Percentiles rank a stretch among this genome's conserved stretches.
These are phyloP conservation scores for Cetoscarus ocellatus DNA, from an alignment of 2,797 vertebrate species.

Conservation along the genomic window DNA sequence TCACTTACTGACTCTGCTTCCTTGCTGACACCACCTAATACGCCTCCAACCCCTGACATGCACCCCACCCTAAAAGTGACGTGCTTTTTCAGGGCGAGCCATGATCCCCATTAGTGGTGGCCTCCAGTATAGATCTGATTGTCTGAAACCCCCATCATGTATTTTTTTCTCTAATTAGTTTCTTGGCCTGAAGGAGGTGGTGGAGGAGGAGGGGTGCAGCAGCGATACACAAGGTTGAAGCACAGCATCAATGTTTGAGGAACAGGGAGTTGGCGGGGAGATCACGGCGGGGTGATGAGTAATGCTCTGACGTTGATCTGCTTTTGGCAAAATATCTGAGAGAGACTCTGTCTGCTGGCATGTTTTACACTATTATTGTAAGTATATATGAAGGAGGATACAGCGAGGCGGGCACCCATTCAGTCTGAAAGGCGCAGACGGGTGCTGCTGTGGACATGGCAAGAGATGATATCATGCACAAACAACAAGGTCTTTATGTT, in stretches of 20 bases:
- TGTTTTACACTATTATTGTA: constrained; percentile 21
- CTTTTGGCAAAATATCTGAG: constrained; percentile 58
- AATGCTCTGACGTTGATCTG: constrained; percentile 56
- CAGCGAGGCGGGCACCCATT: background rate
- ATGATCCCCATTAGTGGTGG: constrained; percentile 52
- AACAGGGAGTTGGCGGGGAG: constrained; percentile 55
- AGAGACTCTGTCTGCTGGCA: constrained; percentile 35
- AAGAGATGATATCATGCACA: constrained; percentile 14
- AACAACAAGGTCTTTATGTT: constrained; percentile 13
- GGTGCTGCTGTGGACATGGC: background rate
- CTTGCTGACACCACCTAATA: constrained; percentile 35
- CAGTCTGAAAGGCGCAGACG: constrained; percentile 16
- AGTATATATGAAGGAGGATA: constrained; percentile 19
- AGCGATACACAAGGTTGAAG: constrained; percentile 45
- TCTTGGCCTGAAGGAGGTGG: constrained; percentile 23
- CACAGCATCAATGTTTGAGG: constrained; percentile 34
- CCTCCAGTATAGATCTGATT: constrained; percentile 56
- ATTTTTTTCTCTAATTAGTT: constrained; percentile 59
- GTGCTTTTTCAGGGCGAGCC: constrained; percentile 37
- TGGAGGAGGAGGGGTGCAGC: constrained; percentile 19
- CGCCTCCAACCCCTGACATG: constrained; percentile 21
- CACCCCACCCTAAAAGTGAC: constrained; percentile 26
- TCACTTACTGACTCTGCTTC: constrained; percentile 63
- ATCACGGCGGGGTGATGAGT: constrained; percentile 58
- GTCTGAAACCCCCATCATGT: constrained; percentile 46